phyloP scores from a whole-genome alignment of 2,797 vertebrate species.

The Brotula barbata region DNA sequence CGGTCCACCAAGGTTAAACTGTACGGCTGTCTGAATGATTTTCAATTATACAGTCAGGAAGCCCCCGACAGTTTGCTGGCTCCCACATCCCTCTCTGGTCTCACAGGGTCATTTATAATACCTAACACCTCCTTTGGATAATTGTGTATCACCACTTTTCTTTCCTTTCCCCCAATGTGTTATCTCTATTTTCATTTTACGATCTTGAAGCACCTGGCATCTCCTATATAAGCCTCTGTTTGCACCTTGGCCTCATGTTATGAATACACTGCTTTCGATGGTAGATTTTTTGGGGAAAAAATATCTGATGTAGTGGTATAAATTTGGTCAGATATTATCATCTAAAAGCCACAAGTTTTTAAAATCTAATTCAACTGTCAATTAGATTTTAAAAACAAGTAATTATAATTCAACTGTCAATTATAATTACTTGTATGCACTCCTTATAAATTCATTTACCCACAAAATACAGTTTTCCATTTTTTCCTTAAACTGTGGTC shows the following conservation, averaged over 20 bases:
- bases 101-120: constrained; percentile 70
- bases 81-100: constrained; percentile 53
- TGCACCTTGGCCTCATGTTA: constrained; percentile 7
- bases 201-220: constrained; percentile 50
- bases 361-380: constrained; percentile 17
- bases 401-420: too few relatives aligned
- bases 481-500: constrained; percentile 18
- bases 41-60: constrained; percentile 78
- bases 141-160: constrained; percentile 60
- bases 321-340: too few relatives aligned
- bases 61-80: constrained; percentile 55
- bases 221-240: constrained; percentile 14
- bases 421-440: too few relatives aligned
- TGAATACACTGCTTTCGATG: constrained; percentile 39
- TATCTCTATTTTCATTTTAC: constrained; percentile 69
- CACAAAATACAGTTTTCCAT: background rate
- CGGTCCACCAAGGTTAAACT: constrained; percentile 80
- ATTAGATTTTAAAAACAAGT: too few relatives aligned
- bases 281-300: too few relatives aligned
- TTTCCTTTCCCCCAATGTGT: constrained; percentile 36
- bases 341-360: too few relatives aligned
- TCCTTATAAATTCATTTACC: constrained; percentile 18
- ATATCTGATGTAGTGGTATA: too few relatives aligned
- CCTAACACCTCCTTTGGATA: constrained; percentile 55
- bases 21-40: constrained; percentile 81